Percentiles rank a stretch among this genome's conserved stretches.
Conservation (phyloP, 2,888 invertebrate species). For the Drosophila multiciliata region DNA sequence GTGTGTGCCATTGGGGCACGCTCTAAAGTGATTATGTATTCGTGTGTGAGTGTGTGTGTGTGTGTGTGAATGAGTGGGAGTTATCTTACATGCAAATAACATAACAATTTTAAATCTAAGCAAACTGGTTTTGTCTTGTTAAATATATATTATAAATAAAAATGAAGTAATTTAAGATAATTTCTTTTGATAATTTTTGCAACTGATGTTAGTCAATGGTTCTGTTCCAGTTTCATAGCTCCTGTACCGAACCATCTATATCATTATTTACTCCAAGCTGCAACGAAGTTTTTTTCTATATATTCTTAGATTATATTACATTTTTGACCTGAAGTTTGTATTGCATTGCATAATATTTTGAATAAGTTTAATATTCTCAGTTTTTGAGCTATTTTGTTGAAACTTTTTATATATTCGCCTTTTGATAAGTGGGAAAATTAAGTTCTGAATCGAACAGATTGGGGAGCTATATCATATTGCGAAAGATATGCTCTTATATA, state of each 20-base stretch:
- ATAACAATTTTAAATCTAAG: neutral
- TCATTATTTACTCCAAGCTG: neutral
- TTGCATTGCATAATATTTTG: neutral
- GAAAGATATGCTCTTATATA: too few relatives aligned
- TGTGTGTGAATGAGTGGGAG: neutral
- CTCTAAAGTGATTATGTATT: conserved; percentile 19
- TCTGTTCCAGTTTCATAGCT: neutral
- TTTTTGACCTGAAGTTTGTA: neutral
- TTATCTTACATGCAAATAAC: neutral
- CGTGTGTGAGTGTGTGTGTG: conserved; percentile 1
- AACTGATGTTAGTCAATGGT: neutral
- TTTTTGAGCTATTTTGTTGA: neutral
- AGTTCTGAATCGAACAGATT: neutral
- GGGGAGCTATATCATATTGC: neutral
- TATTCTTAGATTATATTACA: neutral
- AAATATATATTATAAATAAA: neutral
- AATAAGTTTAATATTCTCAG: neutral
- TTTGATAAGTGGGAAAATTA: neutral
- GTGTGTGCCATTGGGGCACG: conserved; percentile 63
- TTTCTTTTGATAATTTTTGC: neutral
- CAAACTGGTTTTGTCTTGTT: neutral
- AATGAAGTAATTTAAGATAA: neutral
- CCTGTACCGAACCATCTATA: neutral
- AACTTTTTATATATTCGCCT: neutral
- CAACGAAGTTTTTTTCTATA: neutral